Evolutionary conservation across 2,888 invertebrate genomes (phyloP), one percentile per base, ranked within the genome.

Genomic region (Iphiclides podalirius): DNA sequence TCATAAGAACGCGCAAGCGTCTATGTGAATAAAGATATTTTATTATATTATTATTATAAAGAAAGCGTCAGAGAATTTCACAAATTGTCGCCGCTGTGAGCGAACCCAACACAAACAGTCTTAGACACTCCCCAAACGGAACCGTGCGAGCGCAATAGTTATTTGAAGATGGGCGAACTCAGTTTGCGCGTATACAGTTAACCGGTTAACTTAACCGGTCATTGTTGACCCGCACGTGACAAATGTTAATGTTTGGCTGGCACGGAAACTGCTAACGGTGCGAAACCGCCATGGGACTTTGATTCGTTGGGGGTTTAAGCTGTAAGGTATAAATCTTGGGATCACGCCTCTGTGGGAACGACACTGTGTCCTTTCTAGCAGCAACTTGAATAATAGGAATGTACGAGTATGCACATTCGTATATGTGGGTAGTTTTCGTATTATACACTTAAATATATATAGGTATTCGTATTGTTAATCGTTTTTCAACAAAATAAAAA

Each of bases 171-270:
- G 43, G 20, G 47, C 42, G 45, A 51, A 53, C 35, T 53, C 7
- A 55, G 50, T 55, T 57, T 39, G 45, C 54, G 48, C 51, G 52
- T 51, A 52, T 54, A 47, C 54, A 59, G 57, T 63, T 59, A 60
- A 46, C 52, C 49, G 54, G 51, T 56, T 58, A 64, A 63, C 51
- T 60, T 63, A 40, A 40, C 50, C 45, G 50, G 62, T 57, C 55
- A 62, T 67, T 63, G 67, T 67, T 66, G 57, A 50, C 7, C 23
- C 49, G 42, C 46, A 48, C 54, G 58, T 64, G 69, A 69, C 64
- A 63, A 67, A 67, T 64, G 68, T 60, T 69, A 63, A 69, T 69
- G 60, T 60, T 49, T 47, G 44, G 39, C 57, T 60, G 53, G 63
- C 64, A 67, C 67, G 67, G 62, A 58, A 67, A 52, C 52, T 52